Base-by-base conservation (phyloP, 2,888 invertebrate genomes). In the Diaprepes abbreviatus region DNA sequence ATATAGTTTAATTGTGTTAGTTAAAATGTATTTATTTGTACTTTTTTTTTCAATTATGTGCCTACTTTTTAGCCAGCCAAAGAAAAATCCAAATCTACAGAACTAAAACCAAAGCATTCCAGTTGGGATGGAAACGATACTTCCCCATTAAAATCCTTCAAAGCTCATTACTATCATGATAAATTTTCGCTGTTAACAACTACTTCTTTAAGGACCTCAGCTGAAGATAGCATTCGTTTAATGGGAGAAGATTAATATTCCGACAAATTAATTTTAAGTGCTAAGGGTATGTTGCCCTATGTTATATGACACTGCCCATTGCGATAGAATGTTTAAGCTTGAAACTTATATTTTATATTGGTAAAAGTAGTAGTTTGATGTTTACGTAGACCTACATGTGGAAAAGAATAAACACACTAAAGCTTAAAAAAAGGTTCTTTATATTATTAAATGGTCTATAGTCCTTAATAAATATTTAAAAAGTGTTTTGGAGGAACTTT, bases 211-310 rank as follows among this genome's bases (percentile, higher is more conserved):
- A 82, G 87, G 50, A 85, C 87, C 10, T 81, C 88, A 35, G 86
- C 86, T 62, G 88, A 88, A 84, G 87, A 87, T 79, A 87, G 85
- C 74, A 85, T 87, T 71, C 85, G 85, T 73, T 80, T 87, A 59
- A 87, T 87, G 86, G 78, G 79, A 1, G 83, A 83, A 66, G 83
- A 84, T 74, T 83, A 76, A 45, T 45, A 24, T 24, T 45, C 10
- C n/a, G 45, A 24, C 6, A 6, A 45, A 6, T 45, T 45, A 12
- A 12, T 45, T 45, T 24, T 24, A 12, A 24, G 24, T 24, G 12
- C 45, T 45, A 12, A 1, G 2, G 10, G 17, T 9, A 40, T 40
- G 16, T 40, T 40, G 17, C 40, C 16, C 9, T 16, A 16, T 40
- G 16, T 40, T 16, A 9, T 40, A 16, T 40, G 33, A 33, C 9